phyloP scores from a whole-genome alignment of 2,888 invertebrate species.

The Amiota mariae region DNA sequence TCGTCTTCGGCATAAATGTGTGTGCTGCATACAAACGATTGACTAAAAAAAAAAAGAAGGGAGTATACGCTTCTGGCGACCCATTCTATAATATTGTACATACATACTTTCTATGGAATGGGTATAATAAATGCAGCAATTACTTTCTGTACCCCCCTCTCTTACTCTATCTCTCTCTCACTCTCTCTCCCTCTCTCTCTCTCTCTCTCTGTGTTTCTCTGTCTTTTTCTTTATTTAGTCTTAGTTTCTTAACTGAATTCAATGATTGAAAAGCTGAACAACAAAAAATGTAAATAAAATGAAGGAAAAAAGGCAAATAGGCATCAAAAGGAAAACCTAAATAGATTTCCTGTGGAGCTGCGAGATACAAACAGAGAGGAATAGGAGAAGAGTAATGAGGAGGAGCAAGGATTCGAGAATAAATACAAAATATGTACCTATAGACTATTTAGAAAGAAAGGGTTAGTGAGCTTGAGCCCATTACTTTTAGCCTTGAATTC shows the following conservation, averaged over 20 bases:
- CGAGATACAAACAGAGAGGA: neutral
- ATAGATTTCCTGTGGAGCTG: neutral
- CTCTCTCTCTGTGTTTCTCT: neutral
- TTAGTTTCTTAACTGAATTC: too few relatives aligned
- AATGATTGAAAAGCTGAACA: too few relatives aligned
- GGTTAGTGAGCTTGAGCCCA: neutral
- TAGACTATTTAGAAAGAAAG: neutral
- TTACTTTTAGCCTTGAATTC: constrained; percentile 5
- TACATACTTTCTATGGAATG: neutral
- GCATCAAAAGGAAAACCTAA: neutral
- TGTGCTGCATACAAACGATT: constrained; percentile 48
- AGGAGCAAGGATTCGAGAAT: neutral
- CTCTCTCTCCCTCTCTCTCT: neutral
- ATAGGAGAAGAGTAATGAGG: neutral
- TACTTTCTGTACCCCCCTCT: neutral
- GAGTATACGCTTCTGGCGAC: constrained; percentile 14
- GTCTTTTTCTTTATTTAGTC: too few relatives aligned
- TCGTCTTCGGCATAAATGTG: constrained; percentile 30
- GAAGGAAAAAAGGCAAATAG: neutral
- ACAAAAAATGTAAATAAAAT: neutral
- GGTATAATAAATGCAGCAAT: constrained; percentile 25
- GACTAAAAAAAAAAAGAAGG: constrained; percentile 30
- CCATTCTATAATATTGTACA: neutral
- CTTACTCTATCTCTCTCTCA: neutral
- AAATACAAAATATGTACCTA: neutral